Base-by-base conservation (phyloP, 1,140 invertebrate genomes). In the Muscidifurax raptorellus region DNA sequence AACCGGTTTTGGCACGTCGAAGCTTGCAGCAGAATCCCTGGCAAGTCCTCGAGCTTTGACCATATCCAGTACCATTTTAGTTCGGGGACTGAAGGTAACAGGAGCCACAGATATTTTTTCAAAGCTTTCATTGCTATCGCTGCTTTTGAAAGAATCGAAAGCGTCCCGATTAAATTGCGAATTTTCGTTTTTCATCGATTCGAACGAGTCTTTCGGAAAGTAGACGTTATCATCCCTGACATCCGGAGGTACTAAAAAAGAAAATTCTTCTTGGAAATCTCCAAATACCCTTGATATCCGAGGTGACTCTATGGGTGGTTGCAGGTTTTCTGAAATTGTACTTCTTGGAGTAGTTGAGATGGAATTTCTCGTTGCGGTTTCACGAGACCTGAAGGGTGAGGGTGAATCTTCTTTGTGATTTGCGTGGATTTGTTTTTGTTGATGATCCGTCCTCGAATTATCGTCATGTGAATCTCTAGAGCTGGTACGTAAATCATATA, bases 241-340 rank as follows among this genome's bases (percentile, higher is more conserved):
- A 1, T 69, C 32, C 25, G 80, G 85, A 1, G 77, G 67, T 15
- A 76, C 18, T 3, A 86, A 52, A 15, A 77, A 83, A 4, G 74
- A 83, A n/a, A 76, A 69, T 18, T 83, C 28, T 13, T 71, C 64
- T 5, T 77, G 52, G n/a, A 2, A 27, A n/a, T 2, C 75, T 7
- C 25, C 28, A n/a, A 66, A 12, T 13, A 27, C 9, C 69, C 30
- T 59, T 1, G 82, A 27, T 18, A 12, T 2, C 36, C 27, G 28
- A 10, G 40, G 13, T 10, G 67, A 5, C 9, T 82, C 71, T 9
- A 18, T 3, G 0, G 52, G 32, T 13, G 72, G 59, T 22, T 66
- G 72, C 2, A 67, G 32, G 9, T 76, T 74, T 40, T 59, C 80
- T 2, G 81, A 76, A 27, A 82, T n/a, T 0, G 44, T 47, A 10